Conservation (phyloP, 1,140 invertebrate genomes). For the Drosophila kepulauana region DNA sequence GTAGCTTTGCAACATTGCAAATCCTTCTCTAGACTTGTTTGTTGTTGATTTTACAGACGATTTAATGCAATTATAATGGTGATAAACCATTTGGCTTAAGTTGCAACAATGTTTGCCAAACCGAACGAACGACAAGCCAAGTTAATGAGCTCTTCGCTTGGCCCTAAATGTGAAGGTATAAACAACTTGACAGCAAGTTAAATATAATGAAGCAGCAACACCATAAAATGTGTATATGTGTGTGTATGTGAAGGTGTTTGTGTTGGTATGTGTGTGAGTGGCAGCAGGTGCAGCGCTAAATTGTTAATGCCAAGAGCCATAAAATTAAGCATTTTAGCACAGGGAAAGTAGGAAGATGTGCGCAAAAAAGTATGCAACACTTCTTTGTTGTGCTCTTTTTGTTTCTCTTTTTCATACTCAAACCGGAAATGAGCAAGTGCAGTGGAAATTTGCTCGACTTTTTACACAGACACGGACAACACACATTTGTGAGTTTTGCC, state of each 20-base stretch:
- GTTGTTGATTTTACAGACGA: too few relatives aligned
- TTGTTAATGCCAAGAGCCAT: constrained; percentile 68
- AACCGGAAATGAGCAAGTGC: constrained; percentile 56
- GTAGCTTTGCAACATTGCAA: too few relatives aligned
- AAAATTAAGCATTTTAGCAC: constrained; percentile 64
- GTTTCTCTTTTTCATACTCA: neutral
- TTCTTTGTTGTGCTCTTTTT: constrained; percentile 18
- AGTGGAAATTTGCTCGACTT: constrained; percentile 18
- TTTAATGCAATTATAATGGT: neutral
- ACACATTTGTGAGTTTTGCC: neutral
- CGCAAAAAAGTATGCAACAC: constrained; percentile 58
- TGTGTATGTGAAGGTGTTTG: neutral
- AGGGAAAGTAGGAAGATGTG: neutral
- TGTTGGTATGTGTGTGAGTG: constrained; percentile 10
- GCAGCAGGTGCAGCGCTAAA: constrained; percentile 61
- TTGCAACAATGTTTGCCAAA: constrained; percentile 7
- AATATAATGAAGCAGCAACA: constrained; percentile 22
- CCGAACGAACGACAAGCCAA: neutral
- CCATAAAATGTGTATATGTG: constrained; percentile 9
- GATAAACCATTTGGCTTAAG: neutral
- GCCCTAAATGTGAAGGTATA: constrained; percentile 11
- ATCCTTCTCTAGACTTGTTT: too few relatives aligned
- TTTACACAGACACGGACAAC: neutral
- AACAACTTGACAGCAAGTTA: constrained; percentile 24
- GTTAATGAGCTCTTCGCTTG: constrained; percentile 11